Evolutionary conservation across 1,140 invertebrate genomes (phyloP), one percentile per base, ranked within the genome.

Genomic region (Scaptomyza pallida): DNA sequence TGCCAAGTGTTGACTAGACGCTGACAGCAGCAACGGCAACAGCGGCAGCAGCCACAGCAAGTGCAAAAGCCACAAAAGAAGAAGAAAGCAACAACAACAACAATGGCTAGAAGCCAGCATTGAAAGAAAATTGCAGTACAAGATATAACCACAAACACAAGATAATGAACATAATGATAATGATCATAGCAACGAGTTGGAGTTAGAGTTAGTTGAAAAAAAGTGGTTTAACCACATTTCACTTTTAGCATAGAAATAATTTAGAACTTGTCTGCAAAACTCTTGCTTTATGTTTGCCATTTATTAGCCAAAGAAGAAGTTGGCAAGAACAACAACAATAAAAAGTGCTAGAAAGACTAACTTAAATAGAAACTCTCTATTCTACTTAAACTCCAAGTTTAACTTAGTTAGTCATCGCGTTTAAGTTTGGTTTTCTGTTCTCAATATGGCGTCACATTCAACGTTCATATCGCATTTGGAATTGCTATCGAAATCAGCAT

Each of bases 241-340:
- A 85, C 81, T 85, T 85, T 85, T 85, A 85, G 82, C 81, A 85
- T 86, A 85, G 82, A 85, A 85, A 85, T 85, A 75, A 75, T 75
- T 85, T 77, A 85, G 81, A 85, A 85, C 82, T 73, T 86, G 77
- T 75, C 70, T 68, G 56, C 65, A 40, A 37, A 37, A 61, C 57
- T 68, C 37, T 67, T 51, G 54, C 43, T 65, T 60, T 60, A 48
- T 57, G 44, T 40, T 3, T 3, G 15, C 30, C 70, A 40, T 52
- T 41, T 47, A 50, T 57, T 57, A 33, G 54, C 37, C 63, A 48
- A 57, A 57, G 52, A 55, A 55, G 26, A 30, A 30, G 26, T 30
- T 30, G 8, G 33, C 12, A 37, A 4, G n/a, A n/a, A 37, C n/a
- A 37, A 12, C 10, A 33, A 33, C 9, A 35, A 35, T 3, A 35